Evolutionary conservation across 2,888 invertebrate species (phyloP), one percentile per base, ranked within the genome.

Genomic region (Lordiphosa andalusiaca): DNA sequence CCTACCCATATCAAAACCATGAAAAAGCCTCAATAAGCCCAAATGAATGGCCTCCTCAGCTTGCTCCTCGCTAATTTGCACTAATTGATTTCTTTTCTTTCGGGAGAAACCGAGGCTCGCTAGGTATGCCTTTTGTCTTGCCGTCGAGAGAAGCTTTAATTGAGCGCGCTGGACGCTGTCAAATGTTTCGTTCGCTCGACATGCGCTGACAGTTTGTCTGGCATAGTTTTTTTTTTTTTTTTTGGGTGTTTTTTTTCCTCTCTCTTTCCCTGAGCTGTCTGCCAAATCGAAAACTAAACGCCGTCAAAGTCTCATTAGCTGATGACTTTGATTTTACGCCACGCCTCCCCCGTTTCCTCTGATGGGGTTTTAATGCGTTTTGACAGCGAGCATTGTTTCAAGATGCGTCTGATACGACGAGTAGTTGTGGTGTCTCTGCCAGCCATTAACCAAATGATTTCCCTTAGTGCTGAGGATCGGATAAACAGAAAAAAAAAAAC

Each of bases 331-430:
- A 73, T 25, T 41, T 39, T 61, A 49, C 55, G 56, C 61, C 60
- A 53, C 50, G 46, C 39, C 46, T 53, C 40, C 48, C 19, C 19
- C 6, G 9, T 50, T 6, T n/a, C 50, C 63, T 78, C 70, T 76
- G 83, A 80, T 80, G 73, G 82, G 80, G 73, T 82, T 80, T 80
- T 80, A 80, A 80, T 80, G 83, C 83, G 68, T 71, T 68, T 62
- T 55, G 54, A 66, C 66, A 67, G 58, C 50, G n/a, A 67, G 67
- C 63, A 63, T 66, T 66, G 62, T 62, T 48, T 58, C 44, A 44
- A 30, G 25, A 6, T 44, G 44, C 30, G 44, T 47, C 7, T 10
- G n/a, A 7, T n/a, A 9, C 12, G 38, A 4, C 10, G 37, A 23
- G 30, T 40, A 10, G 25, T 41, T 35, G 13, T 35, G 13, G 4